These are phyloP conservation scores for Gobionotothen gibberifrons DNA, from an alignment of 2,797 vertebrate genomes.

Conservation along the genomic window DNA sequence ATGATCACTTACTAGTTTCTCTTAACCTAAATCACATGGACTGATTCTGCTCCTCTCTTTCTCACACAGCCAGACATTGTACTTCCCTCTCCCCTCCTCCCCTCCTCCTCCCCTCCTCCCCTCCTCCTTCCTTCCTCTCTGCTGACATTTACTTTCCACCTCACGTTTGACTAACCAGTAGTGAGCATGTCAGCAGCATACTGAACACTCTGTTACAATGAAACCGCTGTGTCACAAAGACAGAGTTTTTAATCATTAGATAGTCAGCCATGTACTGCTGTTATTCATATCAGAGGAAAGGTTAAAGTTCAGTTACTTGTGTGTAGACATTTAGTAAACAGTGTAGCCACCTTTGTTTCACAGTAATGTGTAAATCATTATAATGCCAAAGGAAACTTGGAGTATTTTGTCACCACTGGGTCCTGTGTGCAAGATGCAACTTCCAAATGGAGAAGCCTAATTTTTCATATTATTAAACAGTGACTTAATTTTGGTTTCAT, in stretches of 20 bases:
- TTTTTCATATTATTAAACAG: too few species aligned
- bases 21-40: not conserved
- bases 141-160: conserved; percentile 72
- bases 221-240: not conserved
- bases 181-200: conserved; percentile 10
- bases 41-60: not conserved
- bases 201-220: not conserved
- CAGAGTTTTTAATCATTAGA: not conserved
- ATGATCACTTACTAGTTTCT: not conserved
- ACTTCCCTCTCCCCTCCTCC: conserved; percentile 42
- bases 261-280: too few species aligned
- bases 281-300: too few species aligned
- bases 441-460: not conserved
- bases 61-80: conserved; percentile 7
- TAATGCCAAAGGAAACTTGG: too few species aligned
- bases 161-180: conserved; percentile 15
- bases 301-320: not conserved
- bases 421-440: not conserved
- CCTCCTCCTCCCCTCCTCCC: conserved; percentile 19
- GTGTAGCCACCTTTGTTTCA: not conserved
- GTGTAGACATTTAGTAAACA: not conserved
- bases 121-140: conserved; percentile 78
- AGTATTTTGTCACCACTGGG: not conserved
- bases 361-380: not conserved
- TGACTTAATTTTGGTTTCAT: too few species aligned